A percentile compares a stretch with the other conserved stretches of the same genome.
Evolutionary conservation across 2,113 vertebrate species (phyloP).

Genomic region (Ictalurus punctatus): DNA sequence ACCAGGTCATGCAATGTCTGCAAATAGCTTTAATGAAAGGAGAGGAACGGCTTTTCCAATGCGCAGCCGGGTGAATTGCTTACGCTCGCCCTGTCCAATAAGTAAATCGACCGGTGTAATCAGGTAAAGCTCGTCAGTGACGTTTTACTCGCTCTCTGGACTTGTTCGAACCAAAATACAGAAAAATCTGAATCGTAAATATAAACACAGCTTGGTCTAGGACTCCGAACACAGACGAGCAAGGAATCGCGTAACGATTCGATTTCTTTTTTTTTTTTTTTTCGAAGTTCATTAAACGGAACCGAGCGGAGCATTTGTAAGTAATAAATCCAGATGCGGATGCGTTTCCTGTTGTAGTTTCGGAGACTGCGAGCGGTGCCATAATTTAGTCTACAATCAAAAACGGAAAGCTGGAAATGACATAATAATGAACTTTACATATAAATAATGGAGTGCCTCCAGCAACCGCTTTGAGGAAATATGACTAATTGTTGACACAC

Average conservation of each 20-base stretch:
- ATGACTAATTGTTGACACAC: background rate
- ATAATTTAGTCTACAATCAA: slow-evolving; percentile 10
- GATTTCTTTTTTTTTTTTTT: background rate
- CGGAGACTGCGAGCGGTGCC: background rate
- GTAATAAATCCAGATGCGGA: background rate
- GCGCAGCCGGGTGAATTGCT: slow-evolving; percentile 40
- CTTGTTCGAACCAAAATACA: background rate
- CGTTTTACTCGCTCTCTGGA: slow-evolving; percentile 34
- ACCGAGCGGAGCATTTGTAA: slow-evolving; percentile 10
- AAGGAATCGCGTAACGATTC: background rate
- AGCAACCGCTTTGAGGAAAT: slow-evolving; percentile 12
- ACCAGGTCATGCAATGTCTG: slow-evolving; percentile 42
- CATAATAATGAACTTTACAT: background rate
- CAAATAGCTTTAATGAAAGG: slow-evolving; percentile 50
- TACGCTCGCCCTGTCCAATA: slow-evolving; percentile 47
- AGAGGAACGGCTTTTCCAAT: slow-evolving; percentile 42
- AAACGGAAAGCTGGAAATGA: background rate
- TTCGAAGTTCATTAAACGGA: background rate
- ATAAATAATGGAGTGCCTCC: background rate
- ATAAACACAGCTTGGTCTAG: background rate
- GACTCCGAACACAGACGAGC: background rate
- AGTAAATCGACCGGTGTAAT: slow-evolving; percentile 50
- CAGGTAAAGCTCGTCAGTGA: slow-evolving; percentile 38
- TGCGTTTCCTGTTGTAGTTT: background rate
- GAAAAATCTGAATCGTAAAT: background rate